Base-by-base conservation (phyloP, 2,113 vertebrate species). In the Peromyscus californicus region DNA sequence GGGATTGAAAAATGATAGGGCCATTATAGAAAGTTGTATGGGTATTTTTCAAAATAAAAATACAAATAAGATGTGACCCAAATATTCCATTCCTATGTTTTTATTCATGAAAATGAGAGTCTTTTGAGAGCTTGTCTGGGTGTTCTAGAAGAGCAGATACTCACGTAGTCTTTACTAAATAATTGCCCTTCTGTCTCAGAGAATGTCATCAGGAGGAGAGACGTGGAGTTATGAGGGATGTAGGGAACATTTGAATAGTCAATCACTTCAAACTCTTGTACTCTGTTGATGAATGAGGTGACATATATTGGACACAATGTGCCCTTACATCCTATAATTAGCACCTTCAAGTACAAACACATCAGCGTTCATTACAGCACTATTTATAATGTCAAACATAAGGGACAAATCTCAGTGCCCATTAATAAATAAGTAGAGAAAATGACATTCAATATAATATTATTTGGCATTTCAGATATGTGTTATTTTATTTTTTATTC, bases 161-260 rank as follows among this genome's bases (percentile, higher is more conserved):
- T 51, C 13, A 3, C 24, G n/a, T 29, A 63, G 3, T 29, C 10
- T 72, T 51, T 42, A 36, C 7, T 10, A n/a, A 15, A 2, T 0
- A 72, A 63, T 33, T 69, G 7, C 24, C 45, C 7, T 51, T 33
- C 24, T 82, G 31, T 69, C 42, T 36, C 42, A 51, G 45, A 36
- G 5, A 48, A 67, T 48, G 5, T 8, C 5, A 69, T 3, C 3
- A 3, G 67, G 76, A 65, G 1, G 22, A 3, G 1, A 4, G 7
- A 21, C 22, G 21, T 51, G 29, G 65, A 33, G 39, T n/a, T 42
- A 16, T 82, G 15, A 61, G 22, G 24, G 17, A 51, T 45, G 17
- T 59, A 39, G 22, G 15, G n/a, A 3, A 59, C 31, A 51, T 10
- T 22, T 45, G 3, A 26, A 61, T 24, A 54, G 7, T 15, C 5